Evolutionary conservation across 2,888 invertebrate genomes (phyloP).

Genomic region (Scaptomyza reducta): DNA sequence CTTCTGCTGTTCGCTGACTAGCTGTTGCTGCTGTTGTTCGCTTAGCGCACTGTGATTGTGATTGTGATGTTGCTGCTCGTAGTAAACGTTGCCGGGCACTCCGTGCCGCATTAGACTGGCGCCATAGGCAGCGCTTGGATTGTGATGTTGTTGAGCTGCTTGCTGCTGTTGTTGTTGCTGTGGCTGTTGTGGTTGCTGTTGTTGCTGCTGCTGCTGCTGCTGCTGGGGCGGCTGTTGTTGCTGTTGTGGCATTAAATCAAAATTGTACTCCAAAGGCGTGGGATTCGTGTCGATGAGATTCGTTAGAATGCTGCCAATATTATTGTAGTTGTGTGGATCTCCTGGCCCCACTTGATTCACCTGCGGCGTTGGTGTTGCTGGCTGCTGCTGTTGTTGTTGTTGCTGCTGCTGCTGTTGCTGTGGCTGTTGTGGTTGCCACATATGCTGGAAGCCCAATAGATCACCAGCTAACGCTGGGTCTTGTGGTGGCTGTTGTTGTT

Average conservation of each 20-base stretch:
- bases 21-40: constrained; percentile 44
- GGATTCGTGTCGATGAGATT: constrained; percentile 84
- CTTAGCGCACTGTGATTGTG: constrained; percentile 66
- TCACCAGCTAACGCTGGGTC: constrained; percentile 77
- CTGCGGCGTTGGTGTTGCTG: constrained; percentile 53
- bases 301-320: constrained; percentile 84
- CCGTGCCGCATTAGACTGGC: constrained; percentile 79
- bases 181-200: constrained; percentile 38
- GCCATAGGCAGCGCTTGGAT: constrained; percentile 62
- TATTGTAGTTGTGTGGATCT: constrained; percentile 83
- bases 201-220: constrained; percentile 65
- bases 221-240: constrained; percentile 67
- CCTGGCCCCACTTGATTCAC: constrained; percentile 55
- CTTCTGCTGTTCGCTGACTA: constrained; percentile 80
- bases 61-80: constrained; percentile 73
- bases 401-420: constrained; percentile 71
- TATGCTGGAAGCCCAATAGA: constrained; percentile 83
- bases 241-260: constrained; percentile 80
- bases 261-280: constrained; percentile 83
- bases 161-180: constrained; percentile 46
- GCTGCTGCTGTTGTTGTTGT: constrained; percentile 62
- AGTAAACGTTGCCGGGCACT: constrained; percentile 66
- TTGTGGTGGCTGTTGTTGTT: constrained; percentile 76
- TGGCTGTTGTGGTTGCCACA: constrained; percentile 82
- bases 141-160: constrained; percentile 59